Conservation (phyloP, 2,888 invertebrate species). For the Autographa pulchrina region DNA sequence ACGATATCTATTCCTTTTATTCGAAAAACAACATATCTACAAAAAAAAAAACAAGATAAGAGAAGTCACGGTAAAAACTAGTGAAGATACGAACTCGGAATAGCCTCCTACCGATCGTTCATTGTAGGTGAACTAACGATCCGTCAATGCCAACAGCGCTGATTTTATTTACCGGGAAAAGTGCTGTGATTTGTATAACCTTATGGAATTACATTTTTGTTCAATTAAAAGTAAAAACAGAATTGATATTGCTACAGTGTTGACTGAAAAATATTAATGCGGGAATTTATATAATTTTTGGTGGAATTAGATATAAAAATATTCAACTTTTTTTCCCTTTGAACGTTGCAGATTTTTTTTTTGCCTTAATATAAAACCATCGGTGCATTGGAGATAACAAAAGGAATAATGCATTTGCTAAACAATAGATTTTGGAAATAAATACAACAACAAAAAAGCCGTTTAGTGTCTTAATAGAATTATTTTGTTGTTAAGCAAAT, state of each 20-base stretch:
- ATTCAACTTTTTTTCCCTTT: background rate
- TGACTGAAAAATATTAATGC: background rate
- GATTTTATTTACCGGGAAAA: slow-evolving; percentile 55
- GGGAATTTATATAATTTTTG: background rate
- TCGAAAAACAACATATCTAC: too few relatives aligned
- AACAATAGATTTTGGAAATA: too few relatives aligned
- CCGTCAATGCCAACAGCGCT: slow-evolving; percentile 51
- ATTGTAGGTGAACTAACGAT: slow-evolving; percentile 49
- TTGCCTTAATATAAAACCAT: background rate
- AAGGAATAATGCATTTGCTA: background rate
- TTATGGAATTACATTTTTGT: slow-evolving; percentile 33
- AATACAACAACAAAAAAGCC: too few relatives aligned
- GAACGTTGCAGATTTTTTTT: background rate
- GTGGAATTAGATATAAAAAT: background rate
- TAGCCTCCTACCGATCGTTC: slow-evolving; percentile 44
- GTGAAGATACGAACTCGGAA: slow-evolving; percentile 29
- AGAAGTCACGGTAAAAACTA: slow-evolving; percentile 20
- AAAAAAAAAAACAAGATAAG: background rate
- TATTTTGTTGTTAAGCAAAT: too few relatives aligned
- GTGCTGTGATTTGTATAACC: slow-evolving; percentile 50
- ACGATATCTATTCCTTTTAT: too few relatives aligned
- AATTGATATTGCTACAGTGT: background rate
- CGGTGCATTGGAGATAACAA: background rate
- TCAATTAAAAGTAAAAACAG: slow-evolving; percentile 11
- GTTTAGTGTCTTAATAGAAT: too few relatives aligned